Conservation (phyloP, 2,797 vertebrate species). For the Oreochromis grahami region DNA sequence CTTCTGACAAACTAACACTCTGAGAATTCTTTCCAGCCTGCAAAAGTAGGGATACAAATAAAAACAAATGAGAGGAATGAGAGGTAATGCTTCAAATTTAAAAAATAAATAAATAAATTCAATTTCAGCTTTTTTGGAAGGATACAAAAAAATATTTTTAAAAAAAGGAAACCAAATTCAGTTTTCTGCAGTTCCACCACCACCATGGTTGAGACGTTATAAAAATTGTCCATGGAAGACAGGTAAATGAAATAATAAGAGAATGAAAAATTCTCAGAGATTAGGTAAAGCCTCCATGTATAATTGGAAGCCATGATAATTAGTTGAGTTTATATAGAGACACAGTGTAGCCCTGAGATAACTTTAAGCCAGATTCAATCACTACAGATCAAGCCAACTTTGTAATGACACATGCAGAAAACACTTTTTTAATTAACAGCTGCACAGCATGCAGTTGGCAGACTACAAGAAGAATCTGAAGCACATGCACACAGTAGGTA, state of each 20-base stretch:
- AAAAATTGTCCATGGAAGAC: not conserved
- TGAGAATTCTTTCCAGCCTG: conserved; percentile 23
- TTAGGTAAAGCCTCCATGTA: conserved; percentile 7
- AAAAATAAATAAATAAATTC: not conserved
- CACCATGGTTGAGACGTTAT: not conserved
- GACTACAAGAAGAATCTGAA: not conserved
- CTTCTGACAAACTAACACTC: conserved; percentile 70
- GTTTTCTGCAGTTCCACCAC: not conserved
- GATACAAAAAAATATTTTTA: not conserved
- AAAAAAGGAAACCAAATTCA: not conserved
- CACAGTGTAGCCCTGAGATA: conserved; percentile 8
- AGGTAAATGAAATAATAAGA: not conserved
- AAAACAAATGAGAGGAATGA: not conserved
- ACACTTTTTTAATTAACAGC: not conserved
- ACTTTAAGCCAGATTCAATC: conserved; percentile 41
- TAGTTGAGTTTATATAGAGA: conserved; percentile 28
- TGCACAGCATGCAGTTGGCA: not conserved
- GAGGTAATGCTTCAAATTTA: fast-evolving
- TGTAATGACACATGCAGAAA: conserved; percentile 6
- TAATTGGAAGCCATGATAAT: conserved; percentile 34
- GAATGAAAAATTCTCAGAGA: conserved; percentile 7
- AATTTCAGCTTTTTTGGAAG: not conserved
- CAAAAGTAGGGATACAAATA: not conserved
- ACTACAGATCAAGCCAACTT: conserved; percentile 20
- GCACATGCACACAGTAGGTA: not conserved